These are phyloP conservation scores for Spea multiplicata DNA, from an alignment of 2,113 vertebrate species.

Conservation along the genomic window DNA sequence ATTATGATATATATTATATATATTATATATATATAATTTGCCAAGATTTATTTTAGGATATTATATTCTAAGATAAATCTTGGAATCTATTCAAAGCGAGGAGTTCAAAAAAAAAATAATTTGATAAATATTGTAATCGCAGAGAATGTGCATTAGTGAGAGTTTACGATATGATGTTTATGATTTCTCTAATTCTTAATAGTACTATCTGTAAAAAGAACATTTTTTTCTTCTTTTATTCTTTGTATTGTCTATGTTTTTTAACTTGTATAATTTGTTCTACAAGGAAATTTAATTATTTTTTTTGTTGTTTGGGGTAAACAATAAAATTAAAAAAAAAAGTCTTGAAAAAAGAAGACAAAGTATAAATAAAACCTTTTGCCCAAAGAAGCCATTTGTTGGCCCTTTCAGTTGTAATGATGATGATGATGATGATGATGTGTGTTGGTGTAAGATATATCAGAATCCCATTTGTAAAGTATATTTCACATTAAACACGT, in stretches of 20 bases:
- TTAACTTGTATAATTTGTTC: slow-evolving; percentile 22
- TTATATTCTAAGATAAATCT: no score
- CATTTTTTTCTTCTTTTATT: no score
- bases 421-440: slow-evolving; percentile 81
- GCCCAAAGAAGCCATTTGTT: slow-evolving; percentile 74
- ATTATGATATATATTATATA: no score
- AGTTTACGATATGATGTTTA: no score
- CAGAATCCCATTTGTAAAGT: slow-evolving; percentile 91
- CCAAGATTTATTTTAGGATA: no score
- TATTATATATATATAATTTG: no score
- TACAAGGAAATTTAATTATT: slow-evolving; percentile 9
- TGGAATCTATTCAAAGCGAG: no score
- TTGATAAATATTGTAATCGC: no score
- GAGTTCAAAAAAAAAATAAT: no score
- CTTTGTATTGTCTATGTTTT: neutral
- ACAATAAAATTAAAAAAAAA: neutral
- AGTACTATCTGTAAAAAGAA: no score
- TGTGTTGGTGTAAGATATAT: slow-evolving; percentile 92
- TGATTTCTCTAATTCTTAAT: no score
- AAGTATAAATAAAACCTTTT: slow-evolving; percentile 54
- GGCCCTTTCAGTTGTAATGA: slow-evolving; percentile 72
- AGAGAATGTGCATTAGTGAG: no score
- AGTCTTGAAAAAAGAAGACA: neutral
- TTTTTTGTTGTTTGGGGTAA: slow-evolving; percentile 16
- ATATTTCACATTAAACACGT: slow-evolving; percentile 93